phyloP scores from a whole-genome alignment of 2,888 invertebrate genomes.

The Diarsia dahlii region DNA sequence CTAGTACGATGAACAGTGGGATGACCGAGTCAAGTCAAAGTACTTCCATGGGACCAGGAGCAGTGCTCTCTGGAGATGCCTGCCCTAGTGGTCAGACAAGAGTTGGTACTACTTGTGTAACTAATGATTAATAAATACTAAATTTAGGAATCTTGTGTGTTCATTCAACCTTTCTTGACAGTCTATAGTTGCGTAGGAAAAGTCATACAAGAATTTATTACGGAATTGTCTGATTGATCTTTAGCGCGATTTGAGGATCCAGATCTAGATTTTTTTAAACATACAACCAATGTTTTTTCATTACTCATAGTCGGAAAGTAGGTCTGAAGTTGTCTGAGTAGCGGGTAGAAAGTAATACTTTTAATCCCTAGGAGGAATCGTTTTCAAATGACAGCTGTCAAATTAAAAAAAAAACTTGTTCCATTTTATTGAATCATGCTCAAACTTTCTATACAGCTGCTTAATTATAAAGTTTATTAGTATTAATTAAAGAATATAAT shows the following conservation, averaged over 20 bases:
- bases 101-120: conserved; percentile 21
- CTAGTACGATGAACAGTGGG: conserved; percentile 14
- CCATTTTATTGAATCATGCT: no score
- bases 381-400: no score
- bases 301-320: no score
- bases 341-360: no score
- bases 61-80: not conserved
- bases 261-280: not conserved
- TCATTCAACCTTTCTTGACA: conserved; percentile 19
- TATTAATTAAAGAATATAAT: no score
- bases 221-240: not conserved
- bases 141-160: conserved; percentile 19
- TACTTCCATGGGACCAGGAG: conserved; percentile 8
- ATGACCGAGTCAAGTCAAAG: not conserved
- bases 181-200: not conserved
- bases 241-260: not conserved
- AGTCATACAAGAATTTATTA: not conserved
- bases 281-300: not conserved
- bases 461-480: no score
- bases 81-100: conserved; percentile 9
- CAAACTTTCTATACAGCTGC: no score
- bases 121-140: conserved; percentile 39
- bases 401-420: no score
- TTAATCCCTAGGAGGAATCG: no score
- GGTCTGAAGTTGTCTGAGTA: no score